phyloP scores from a whole-genome alignment of 2,797 vertebrate genomes.

The Melanotaenia pygmaea region DNA sequence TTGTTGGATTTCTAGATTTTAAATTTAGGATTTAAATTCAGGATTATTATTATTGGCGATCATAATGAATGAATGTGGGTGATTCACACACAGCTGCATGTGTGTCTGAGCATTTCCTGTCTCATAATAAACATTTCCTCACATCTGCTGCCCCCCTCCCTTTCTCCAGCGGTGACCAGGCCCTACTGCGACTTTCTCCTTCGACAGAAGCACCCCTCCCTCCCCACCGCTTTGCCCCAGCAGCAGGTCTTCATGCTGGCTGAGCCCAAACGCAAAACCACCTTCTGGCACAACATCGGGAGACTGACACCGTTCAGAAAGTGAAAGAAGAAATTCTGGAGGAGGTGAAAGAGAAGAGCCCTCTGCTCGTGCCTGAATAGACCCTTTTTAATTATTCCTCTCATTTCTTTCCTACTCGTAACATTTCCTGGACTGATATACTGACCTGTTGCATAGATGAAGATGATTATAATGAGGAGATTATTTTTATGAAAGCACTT shows the following conservation, averaged over 20 bases:
- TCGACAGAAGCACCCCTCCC: conserved; percentile 90
- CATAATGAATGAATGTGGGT: too few relatives aligned
- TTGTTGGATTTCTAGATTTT: too few relatives aligned
- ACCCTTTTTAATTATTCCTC: conserved; percentile 56
- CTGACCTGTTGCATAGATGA: conserved; percentile 58
- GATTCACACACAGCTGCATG: background rate
- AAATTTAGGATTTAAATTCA: too few relatives aligned
- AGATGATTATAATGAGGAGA: conserved; percentile 47
- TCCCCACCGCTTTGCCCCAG: conserved; percentile 88
- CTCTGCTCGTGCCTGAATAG: conserved; percentile 75
- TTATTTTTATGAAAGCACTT: conserved; percentile 85
- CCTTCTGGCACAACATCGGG: conserved; percentile 98
- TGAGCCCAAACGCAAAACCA: conserved; percentile 94
- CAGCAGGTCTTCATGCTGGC: conserved; percentile 95
- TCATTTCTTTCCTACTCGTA: conserved; percentile 51
- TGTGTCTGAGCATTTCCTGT: background rate
- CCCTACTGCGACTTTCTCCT: conserved; percentile 93
- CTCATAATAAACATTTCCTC: background rate
- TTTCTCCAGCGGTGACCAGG: conserved; percentile 84
- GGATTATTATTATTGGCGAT: too few relatives aligned
- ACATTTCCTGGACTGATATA: conserved; percentile 54
- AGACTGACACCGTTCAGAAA: conserved; percentile 95
- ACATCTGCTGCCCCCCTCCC: background rate
- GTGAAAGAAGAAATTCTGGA: conserved; percentile 68
- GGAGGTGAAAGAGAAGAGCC: conserved; percentile 45